phyloP scores from a whole-genome alignment of 2,888 invertebrate genomes.

The Zhengitettix transpicula region DNA sequence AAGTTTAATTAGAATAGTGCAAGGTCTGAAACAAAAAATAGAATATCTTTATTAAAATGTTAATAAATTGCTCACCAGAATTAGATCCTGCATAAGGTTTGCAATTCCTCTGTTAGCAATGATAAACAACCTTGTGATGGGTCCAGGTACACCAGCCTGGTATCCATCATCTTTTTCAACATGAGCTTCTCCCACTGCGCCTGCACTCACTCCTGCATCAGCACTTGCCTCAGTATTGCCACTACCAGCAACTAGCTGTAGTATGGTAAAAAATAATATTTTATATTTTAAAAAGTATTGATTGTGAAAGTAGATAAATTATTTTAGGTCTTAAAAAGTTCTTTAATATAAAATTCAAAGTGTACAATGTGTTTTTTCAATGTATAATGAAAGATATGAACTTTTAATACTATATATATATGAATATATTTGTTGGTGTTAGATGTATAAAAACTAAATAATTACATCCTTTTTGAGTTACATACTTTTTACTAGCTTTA shows the following conservation, averaged over 20 bases:
- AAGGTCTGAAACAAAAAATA: background rate
- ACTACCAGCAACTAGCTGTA: slow-evolving; percentile 60
- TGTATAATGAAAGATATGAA: too few relatives aligned
- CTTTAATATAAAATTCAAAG: too few relatives aligned
- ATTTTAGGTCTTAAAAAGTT: too few relatives aligned
- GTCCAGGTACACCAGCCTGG: slow-evolving; percentile 72
- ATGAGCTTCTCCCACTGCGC: slow-evolving; percentile 7
- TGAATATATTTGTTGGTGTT: too few relatives aligned
- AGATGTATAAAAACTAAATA: too few relatives aligned
- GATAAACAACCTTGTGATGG: slow-evolving; percentile 70
- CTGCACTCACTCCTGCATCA: slow-evolving; percentile 21
- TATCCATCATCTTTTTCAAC: slow-evolving; percentile 46
- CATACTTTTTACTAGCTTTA: too few relatives aligned
- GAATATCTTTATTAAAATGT: background rate
- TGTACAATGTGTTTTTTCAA: too few relatives aligned
- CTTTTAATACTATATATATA: too few relatives aligned
- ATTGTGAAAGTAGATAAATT: too few relatives aligned
- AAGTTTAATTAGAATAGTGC: too few relatives aligned
- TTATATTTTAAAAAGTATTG: too few relatives aligned
- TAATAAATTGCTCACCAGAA: slow-evolving; percentile 44
- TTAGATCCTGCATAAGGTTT: slow-evolving; percentile 74
- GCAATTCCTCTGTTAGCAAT: slow-evolving; percentile 76
- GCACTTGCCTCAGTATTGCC: slow-evolving; percentile 46
- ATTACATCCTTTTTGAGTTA: too few relatives aligned
- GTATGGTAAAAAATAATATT: background rate